Conservation (phyloP, 2,888 invertebrate species). For the Luffia ferchaultella region DNA sequence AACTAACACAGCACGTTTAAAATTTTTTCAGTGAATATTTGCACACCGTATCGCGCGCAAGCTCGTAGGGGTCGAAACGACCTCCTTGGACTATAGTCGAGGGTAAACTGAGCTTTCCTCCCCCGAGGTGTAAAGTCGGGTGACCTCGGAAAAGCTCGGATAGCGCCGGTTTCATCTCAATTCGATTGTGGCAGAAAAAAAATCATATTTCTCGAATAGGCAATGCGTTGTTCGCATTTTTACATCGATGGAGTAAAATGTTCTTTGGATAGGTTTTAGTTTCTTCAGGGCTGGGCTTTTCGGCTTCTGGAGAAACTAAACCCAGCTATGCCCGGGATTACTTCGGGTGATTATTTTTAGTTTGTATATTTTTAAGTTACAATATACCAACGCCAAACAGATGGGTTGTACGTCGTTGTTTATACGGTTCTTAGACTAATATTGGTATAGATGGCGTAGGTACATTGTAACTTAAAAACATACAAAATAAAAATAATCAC, state of each 20-base stretch:
- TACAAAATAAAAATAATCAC: no score
- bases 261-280: neutral
- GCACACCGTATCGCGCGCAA: neutral
- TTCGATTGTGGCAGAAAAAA: slow-evolving; percentile 50
- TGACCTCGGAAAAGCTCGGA: slow-evolving; percentile 46
- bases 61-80: slow-evolving; percentile 16
- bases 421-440: no score
- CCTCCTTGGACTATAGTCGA: slow-evolving; percentile 34
- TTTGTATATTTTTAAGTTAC: no score
- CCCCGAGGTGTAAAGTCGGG: slow-evolving; percentile 48
- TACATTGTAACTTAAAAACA: no score
- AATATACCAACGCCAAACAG: no score
- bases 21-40: neutral
- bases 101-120: slow-evolving; percentile 50
- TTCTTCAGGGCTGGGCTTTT: neutral
- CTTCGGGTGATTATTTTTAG: no score
- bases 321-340: no score
- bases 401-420: no score
- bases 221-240: slow-evolving; percentile 1
- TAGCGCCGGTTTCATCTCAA: slow-evolving; percentile 45
- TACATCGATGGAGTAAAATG: neutral
- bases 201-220: slow-evolving; percentile 39
- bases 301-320: no score
- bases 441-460: no score
- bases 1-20: neutral